Percentiles rank a stretch among this genome's conserved stretches.
phyloP scores from a whole-genome alignment of 2,113 vertebrate genomes.

The Cacatua alba region DNA sequence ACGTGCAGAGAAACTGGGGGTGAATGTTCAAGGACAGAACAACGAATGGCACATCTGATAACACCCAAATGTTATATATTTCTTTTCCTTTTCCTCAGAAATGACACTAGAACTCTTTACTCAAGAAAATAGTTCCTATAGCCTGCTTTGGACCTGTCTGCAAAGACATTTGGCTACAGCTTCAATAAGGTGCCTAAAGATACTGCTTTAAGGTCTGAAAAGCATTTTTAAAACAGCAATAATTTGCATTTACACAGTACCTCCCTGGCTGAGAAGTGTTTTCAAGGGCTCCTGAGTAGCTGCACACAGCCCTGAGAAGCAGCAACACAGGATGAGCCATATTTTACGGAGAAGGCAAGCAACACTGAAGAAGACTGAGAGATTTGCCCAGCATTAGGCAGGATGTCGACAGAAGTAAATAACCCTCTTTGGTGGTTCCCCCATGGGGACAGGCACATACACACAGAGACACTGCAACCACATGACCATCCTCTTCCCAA shows the following conservation, averaged over 20 bases:
- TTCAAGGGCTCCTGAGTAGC: background rate
- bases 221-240: background rate
- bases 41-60: background rate
- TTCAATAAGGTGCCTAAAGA: background rate
- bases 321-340: background rate
- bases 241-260: background rate
- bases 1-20: background rate
- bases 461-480: background rate
- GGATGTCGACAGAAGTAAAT: background rate
- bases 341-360: background rate
- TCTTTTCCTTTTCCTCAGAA: background rate
- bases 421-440: background rate
- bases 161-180: background rate
- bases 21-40: background rate
- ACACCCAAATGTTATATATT: background rate
- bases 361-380: background rate
- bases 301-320: background rate
- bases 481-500: background rate
- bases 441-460: background rate
- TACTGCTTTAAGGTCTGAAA: conserved; percentile 8
- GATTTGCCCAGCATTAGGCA: background rate
- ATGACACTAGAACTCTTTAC: background rate
- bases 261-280: background rate
- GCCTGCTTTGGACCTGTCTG: background rate
- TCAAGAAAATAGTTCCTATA: background rate